These are phyloP conservation scores for Hapalemur alaotrensis DNA, from an alignment of 2,797 vertebrate species.

Conservation along the genomic window DNA sequence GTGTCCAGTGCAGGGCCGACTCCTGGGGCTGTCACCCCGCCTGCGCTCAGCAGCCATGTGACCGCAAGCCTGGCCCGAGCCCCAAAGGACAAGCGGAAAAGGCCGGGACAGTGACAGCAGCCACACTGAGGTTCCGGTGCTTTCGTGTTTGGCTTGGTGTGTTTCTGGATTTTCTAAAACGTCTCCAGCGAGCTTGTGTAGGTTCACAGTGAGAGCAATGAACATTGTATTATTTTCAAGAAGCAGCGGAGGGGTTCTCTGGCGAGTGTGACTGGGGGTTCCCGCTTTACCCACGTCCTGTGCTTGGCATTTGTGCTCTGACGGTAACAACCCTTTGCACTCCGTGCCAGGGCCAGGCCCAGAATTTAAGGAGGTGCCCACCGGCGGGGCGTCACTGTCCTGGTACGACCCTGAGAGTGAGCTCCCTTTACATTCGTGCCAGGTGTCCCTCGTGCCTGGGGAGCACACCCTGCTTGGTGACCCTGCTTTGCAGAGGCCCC, in stretches of 20 bases:
- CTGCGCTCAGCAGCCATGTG: not conserved
- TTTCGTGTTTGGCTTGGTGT: not conserved
- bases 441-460: not conserved
- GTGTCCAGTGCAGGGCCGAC: no score
- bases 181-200: fast-evolving
- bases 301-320: not conserved
- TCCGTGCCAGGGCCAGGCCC: not conserved
- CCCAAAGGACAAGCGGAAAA: not conserved
- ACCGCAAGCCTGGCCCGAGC: not conserved
- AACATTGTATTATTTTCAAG: not conserved
- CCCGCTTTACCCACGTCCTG: not conserved
- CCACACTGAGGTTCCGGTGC: not conserved
- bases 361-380: not conserved
- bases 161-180: not conserved
- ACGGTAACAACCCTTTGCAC: not conserved
- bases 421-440: fast-evolving
- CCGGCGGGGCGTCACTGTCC: fast-evolving
- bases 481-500: not conserved
- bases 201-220: not conserved
- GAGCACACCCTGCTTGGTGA: not conserved
- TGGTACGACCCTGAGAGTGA: fast-evolving
- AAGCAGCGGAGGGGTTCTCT: not conserved
- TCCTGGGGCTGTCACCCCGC: not conserved
- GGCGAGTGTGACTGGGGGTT: no score
- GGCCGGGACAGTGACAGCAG: not conserved